Conservation (phyloP, 2,888 invertebrate species). For the Drosophila infuscata region DNA sequence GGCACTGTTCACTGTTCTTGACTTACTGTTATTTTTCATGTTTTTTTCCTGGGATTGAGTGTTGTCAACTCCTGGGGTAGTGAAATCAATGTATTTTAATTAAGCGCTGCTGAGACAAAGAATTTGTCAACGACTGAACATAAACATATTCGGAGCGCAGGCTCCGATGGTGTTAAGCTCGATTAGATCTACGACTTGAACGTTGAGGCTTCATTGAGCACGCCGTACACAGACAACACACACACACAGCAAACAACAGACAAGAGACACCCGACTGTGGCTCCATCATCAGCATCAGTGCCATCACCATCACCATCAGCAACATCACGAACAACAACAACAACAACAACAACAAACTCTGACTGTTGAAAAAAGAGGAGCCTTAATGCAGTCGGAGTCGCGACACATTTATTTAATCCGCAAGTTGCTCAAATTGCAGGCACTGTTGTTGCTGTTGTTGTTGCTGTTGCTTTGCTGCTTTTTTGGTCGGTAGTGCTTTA, state of each 20-base stretch:
- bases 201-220: constrained; percentile 51
- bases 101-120: constrained; percentile 37
- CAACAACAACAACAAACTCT: constrained; percentile 29
- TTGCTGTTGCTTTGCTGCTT: constrained; percentile 5
- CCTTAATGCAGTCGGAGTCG: constrained; percentile 59
- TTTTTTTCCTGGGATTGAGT: constrained; percentile 17
- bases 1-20: background rate
- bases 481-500: constrained; percentile 39
- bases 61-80: background rate
- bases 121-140: constrained; percentile 47
- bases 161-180: constrained; percentile 61
- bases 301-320: constrained; percentile 23
- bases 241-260: background rate
- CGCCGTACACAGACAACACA: constrained; percentile 8
- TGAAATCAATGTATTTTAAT: constrained; percentile 45
- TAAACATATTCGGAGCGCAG: constrained; percentile 37
- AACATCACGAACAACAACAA: constrained; percentile 32
- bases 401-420: constrained; percentile 76
- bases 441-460: constrained; percentile 41
- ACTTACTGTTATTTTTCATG: background rate
- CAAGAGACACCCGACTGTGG: constrained; percentile 6
- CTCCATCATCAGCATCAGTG: constrained; percentile 27
- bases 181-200: constrained; percentile 68
- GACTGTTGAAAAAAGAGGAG: constrained; percentile 42
- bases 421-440: constrained; percentile 71